A percentile compares a stretch with the other conserved stretches of the same genome.
Conservation (phyloP, 2,113 vertebrate genomes). For the Lethenteron camtschaticum region DNA sequence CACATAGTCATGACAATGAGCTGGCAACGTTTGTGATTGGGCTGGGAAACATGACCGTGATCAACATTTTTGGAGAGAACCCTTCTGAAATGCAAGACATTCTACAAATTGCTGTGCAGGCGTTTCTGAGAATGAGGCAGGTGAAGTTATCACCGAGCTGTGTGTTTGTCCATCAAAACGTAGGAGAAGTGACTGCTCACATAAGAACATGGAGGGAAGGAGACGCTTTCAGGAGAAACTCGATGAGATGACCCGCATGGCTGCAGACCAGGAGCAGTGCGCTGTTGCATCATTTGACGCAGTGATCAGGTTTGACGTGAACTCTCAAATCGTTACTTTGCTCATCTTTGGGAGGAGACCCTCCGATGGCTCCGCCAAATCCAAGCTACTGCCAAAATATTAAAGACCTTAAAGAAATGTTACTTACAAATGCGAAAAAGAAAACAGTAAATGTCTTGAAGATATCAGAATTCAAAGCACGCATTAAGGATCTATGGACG, state of each 20-base stretch:
- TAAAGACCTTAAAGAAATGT: conserved; percentile 18
- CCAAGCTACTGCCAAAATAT: conserved; percentile 21
- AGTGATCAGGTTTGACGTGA: conserved; percentile 19
- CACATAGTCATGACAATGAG: conserved; percentile 25
- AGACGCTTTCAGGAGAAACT: conserved; percentile 11
- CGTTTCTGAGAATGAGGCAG: conserved; percentile 12
- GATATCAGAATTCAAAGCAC: conserved; percentile 15
- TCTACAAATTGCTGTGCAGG: conserved; percentile 15
- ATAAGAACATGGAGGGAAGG: conserved; percentile 12
- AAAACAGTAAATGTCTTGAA: conserved; percentile 6
- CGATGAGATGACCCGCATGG: conserved; percentile 10
- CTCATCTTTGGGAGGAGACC: conserved; percentile 23
- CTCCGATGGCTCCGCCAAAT: conserved; percentile 26
- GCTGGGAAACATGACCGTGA: conserved; percentile 26
- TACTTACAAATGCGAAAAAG: conserved; percentile 15
- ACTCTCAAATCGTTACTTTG: conserved; percentile 22
- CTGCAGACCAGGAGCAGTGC: conserved; percentile 2
- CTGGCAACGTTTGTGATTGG: conserved; percentile 35
- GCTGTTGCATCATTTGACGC: conserved; percentile 5
- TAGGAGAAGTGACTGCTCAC: conserved; percentile 10
- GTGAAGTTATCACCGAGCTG: conserved; percentile 12
- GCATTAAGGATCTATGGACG: conserved; percentile 18
- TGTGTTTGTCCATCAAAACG: conserved; percentile 15
- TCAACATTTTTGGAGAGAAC: conserved; percentile 15
- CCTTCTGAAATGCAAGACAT: conserved; percentile 14